phyloP scores from a whole-genome alignment of 2,888 invertebrate species.

The Morinoia aosen region DNA sequence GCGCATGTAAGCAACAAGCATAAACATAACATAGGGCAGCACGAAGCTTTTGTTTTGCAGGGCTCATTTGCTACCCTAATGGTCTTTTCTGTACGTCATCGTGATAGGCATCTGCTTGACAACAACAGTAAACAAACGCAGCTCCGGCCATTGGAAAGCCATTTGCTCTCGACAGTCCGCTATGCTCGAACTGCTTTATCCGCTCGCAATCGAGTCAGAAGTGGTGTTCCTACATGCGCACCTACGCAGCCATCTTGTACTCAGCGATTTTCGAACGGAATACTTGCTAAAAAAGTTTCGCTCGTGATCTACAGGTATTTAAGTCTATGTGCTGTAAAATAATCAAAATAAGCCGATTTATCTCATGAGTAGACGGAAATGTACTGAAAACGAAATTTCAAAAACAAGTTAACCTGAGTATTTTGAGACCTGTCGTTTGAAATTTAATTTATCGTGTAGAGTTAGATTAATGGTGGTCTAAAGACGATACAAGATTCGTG shows the following conservation, averaged over 20 bases:
- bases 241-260: not conserved
- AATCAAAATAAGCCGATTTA: too few relatives aligned
- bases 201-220: not conserved
- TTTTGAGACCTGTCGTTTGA: too few relatives aligned
- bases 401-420: not conserved
- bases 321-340: not conserved
- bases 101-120: not conserved
- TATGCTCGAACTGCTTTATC: not conserved
- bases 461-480: not conserved
- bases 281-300: not conserved
- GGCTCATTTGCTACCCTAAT: not conserved
- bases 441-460: not conserved
- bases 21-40: not conserved
- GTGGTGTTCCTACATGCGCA: not conserved
- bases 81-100: not conserved
- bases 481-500: not conserved
- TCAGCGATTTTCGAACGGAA: not conserved
- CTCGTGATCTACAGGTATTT: not conserved
- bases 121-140: not conserved
- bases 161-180: not conserved
- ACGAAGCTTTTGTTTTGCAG: not conserved
- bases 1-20: not conserved
- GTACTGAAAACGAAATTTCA: not conserved
- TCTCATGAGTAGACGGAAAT: not conserved
- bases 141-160: not conserved